Percentiles rank a stretch among this genome's conserved stretches.
These are phyloP conservation scores for Agonopterix subpropinquella DNA, from an alignment of 2,888 invertebrate genomes.

Conservation along the genomic window DNA sequence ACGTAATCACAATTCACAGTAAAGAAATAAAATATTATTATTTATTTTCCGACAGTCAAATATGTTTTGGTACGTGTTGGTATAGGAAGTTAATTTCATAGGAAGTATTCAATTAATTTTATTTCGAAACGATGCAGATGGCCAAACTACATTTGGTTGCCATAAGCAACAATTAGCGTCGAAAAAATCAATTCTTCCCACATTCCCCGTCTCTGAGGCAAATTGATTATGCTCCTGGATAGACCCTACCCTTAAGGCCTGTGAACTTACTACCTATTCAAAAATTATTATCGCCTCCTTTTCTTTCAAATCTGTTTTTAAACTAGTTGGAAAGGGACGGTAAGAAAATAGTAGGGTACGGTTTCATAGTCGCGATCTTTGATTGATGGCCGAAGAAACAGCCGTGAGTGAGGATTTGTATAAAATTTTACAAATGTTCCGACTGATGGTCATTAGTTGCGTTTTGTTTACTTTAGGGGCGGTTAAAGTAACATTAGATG, in stretches of 20 bases:
- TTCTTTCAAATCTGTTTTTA: conserved; percentile 2
- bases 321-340: conserved; percentile 11
- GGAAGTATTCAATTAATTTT: too few species aligned
- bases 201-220: conserved; percentile 20
- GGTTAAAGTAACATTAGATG: conserved; percentile 18
- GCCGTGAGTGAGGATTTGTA: conserved; percentile 40
- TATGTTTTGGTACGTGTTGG: too few species aligned
- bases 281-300: conserved; percentile 13
- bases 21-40: too few species aligned
- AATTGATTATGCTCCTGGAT: conserved; percentile 44
- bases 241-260: conserved; percentile 34
- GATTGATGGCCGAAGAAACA: conserved; percentile 46
- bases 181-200: conserved; percentile 21
- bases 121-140: too few species aligned
- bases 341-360: conserved; percentile 5
- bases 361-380: conserved; percentile 30
- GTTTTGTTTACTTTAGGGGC: conserved; percentile 41
- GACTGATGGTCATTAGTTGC: conserved; percentile 28
- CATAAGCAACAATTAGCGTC: background rate
- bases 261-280: conserved; percentile 27
- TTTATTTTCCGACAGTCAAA: too few species aligned
- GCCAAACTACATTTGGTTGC: too few species aligned
- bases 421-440: conserved; percentile 29
- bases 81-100: background rate
- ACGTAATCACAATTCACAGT: too few species aligned